Conservation (phyloP, 2,113 vertebrate genomes). For the Tinamus guttatus region DNA sequence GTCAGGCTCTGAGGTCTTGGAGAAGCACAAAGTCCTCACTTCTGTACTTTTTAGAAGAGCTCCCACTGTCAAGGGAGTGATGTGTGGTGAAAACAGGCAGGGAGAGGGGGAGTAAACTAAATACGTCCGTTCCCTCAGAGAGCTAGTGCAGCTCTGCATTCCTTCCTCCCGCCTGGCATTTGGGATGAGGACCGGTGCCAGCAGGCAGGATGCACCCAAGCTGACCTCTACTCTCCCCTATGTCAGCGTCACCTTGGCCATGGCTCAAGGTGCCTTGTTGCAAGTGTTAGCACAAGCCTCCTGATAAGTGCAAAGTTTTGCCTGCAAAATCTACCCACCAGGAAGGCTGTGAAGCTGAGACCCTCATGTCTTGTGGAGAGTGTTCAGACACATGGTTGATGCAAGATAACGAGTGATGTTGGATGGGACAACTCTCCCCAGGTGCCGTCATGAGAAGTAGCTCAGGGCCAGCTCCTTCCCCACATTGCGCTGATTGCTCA, state of each 20-base stretch:
- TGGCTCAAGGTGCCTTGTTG: not conserved
- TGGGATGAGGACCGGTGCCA: not conserved
- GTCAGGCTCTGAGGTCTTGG: not conserved
- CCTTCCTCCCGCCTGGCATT: not conserved
- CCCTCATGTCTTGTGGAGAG: not conserved
- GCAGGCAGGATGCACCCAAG: not conserved
- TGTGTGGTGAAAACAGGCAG: not conserved
- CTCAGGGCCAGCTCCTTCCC: not conserved
- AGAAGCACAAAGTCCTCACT: not conserved
- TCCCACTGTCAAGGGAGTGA: rapidly evolving
- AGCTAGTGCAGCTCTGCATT: not conserved
- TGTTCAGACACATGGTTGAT: rapidly evolving
- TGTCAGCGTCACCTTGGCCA: not conserved
- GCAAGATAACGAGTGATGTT: not conserved
- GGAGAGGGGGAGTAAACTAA: not conserved
- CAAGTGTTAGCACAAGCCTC: not conserved
- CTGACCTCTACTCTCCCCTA: not conserved
- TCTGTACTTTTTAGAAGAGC: not conserved
- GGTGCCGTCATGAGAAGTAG: not conserved
- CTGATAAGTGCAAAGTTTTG: not conserved
- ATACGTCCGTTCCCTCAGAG: too few species aligned
- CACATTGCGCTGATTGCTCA: not conserved
- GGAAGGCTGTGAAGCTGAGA: not conserved
- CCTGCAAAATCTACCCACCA: not conserved
- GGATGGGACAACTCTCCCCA: not conserved